These are phyloP conservation scores for Scolopax rusticola DNA, from an alignment of 2,797 vertebrate genomes.

Conservation along the genomic window DNA sequence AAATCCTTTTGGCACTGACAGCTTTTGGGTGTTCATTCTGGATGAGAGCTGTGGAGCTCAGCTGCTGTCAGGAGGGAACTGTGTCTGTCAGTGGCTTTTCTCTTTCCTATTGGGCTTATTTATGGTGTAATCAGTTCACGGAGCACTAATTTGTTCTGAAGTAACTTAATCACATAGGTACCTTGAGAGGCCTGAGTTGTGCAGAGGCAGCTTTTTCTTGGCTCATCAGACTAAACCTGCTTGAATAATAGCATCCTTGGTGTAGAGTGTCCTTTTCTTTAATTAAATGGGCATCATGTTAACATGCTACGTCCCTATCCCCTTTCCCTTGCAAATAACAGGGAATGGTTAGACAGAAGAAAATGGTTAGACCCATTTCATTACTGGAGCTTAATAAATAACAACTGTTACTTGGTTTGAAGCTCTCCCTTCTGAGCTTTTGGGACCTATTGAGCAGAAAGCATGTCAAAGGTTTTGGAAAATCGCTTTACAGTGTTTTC, in stretches of 20 bases:
- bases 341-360: background rate
- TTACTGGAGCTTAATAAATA: background rate
- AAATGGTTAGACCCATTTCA: background rate
- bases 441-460: background rate
- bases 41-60: background rate
- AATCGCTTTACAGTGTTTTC: slow-evolving; percentile 23
- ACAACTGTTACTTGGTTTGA: background rate
- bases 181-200: background rate
- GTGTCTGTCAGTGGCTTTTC: slow-evolving; percentile 3
- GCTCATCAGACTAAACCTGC: background rate
- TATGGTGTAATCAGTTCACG: slow-evolving; percentile 24
- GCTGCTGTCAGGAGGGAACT: background rate
- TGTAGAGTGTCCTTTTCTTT: background rate
- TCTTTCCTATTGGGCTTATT: slow-evolving; percentile 13
- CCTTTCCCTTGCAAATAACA: background rate
- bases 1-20: slow-evolving; percentile 1
- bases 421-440: background rate
- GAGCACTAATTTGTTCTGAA: slow-evolving; percentile 48
- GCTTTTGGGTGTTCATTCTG: background rate
- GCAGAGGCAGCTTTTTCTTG: slow-evolving; percentile 29
- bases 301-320: background rate
- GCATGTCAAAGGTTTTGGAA: slow-evolving; percentile 47
- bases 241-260: background rate
- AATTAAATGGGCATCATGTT: background rate
- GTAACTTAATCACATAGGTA: slow-evolving; percentile 25